Evolutionary conservation across 2,888 invertebrate genomes (phyloP), one percentile per base, ranked within the genome.

Genomic region (Macrosiphum euphorbiae): DNA sequence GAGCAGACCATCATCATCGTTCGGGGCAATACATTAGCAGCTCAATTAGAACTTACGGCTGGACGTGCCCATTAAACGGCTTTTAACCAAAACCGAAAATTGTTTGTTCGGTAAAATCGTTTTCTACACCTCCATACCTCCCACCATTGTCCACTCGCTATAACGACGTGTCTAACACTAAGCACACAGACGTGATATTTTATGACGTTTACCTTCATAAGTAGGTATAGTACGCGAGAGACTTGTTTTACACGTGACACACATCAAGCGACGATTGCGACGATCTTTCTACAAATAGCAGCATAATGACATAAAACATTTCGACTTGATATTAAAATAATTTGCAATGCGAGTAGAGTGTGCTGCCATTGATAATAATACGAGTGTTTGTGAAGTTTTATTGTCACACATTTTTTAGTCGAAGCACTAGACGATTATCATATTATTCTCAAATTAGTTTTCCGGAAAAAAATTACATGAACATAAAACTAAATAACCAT

Each of bases 1-100:
- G 58, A 35, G 67, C 50, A 28, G 35, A 52, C 41, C 84, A 41
- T 47, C 47, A 41, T 47, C 61, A 55, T 78, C 50, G 28, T 52
- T 5, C 84, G 84, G 78, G 24, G 47, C 61, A 26, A 90, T 87
- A 44, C 92, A 88, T 88, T 92, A 88, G 87, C 88, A 41, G 87
- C 92, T 92, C 87, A 92, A 92, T 92, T 92, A 92, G 92, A 92
- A 67, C 92, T 87, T 35, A 35, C 26, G 50, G 35, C n/a, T 87
- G 58, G 92, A 92, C 87, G 92, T 67, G 92, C 85, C 92, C 87
- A 88, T 92, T 92, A 92, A 92, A 87, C 92, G 87, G 92, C 92
- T 92, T 92, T 92, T 88, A 92, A 87, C 92, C 87, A 50, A 87
- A 86, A 86, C 58, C 91, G 47, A 88, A 92, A 92, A 92, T 85